Evolutionary conservation across 2,888 invertebrate genomes (phyloP), one percentile per base, ranked within the genome.

Genomic region (Stictocephala bisonia): DNA sequence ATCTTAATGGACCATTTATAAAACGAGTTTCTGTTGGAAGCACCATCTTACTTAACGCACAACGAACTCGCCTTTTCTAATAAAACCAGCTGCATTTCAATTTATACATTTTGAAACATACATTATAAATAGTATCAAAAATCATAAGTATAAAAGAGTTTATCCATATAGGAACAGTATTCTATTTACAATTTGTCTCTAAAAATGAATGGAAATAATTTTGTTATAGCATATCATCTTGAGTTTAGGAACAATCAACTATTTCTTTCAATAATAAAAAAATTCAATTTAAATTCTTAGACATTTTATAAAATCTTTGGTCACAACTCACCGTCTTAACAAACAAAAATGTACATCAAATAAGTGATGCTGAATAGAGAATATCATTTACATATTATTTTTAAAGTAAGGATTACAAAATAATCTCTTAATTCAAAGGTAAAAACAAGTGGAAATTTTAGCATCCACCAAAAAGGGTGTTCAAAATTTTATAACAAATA

Each of bases 1-100:
- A 64, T 64, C 40, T 64, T 22, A 64, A 40, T 41, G 64, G 27
- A 64, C 44, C n/a, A n/a, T n/a, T n/a, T n/a, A 44, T 44, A n/a
- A n/a, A 44, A 44, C 18, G 41, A 35, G 11, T 58, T 15, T 60
- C 40, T 60, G 40, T 60, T 44, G 64, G 64, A 64, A 64, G 64
- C 64, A 64, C 64, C 64, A 64, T 60, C 41, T 4, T 15, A 3
- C n/a, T 13, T 18, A 24, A 24, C 56, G 27, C 56, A 15, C 31
- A 29, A n/a, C 27, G 26, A n/a, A 6, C n/a, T 24, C 24, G 9
- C 7, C 35, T 7, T 26, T 26, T n/a, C n/a, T 51, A 24, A 3
- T 48, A 22, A 22, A 24, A 29, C 31, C 15, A 18, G 31, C 18
- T 29, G 27, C 29, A 29, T 27, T 2, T n/a, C n/a, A 2, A 26